Evolutionary conservation across 2,113 vertebrate species (phyloP).

Genomic region (Brachypodius melanocephalos): DNA sequence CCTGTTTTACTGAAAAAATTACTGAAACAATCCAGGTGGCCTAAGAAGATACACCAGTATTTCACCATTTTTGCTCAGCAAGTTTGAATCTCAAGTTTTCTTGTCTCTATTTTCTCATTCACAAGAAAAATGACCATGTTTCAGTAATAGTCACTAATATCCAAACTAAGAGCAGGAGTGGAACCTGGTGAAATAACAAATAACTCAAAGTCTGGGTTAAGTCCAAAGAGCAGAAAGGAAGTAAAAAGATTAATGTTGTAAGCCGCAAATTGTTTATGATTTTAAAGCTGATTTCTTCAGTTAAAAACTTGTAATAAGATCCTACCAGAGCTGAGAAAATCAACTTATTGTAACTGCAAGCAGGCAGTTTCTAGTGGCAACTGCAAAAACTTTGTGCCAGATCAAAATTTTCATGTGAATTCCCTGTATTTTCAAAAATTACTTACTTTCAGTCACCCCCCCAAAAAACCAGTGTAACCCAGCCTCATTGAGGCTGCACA

Average conservation of each 20-base stretch:
- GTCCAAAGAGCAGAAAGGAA: neutral
- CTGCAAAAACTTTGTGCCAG: neutral
- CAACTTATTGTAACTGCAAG: neutral
- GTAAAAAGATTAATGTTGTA: neutral
- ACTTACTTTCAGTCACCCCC: neutral
- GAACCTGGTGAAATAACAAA: neutral
- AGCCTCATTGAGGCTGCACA: neutral
- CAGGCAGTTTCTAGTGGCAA: neutral
- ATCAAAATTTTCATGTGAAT: neutral
- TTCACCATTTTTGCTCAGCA: neutral
- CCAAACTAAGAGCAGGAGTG: neutral
- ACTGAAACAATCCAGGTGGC: neutral
- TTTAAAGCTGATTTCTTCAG: neutral
- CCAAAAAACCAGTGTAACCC: neutral
- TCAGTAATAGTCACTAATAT: neutral
- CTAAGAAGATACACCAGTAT: neutral
- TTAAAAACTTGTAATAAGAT: neutral
- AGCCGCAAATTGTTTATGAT: neutral
- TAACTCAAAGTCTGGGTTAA: neutral
- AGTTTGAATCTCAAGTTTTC: neutral
- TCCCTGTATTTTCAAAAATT: neutral
- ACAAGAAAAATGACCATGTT: neutral
- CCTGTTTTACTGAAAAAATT: neutral
- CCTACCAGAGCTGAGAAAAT: neutral
- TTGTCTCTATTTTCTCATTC: neutral